Conservation (phyloP, 2,888 invertebrate species). For the Xanthostigma xanthostigma region DNA sequence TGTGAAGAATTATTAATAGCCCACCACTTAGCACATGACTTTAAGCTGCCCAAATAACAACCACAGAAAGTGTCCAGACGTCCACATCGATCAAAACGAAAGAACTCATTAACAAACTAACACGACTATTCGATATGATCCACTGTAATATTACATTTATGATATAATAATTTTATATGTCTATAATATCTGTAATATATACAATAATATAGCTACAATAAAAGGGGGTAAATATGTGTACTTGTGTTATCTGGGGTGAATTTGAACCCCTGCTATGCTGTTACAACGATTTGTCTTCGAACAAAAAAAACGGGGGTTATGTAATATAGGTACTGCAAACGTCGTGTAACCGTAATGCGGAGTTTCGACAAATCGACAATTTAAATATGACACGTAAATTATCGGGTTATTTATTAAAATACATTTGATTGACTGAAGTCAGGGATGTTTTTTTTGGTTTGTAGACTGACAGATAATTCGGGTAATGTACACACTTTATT, state of each 20-base stretch:
- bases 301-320: no score
- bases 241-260: neutral
- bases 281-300: no score
- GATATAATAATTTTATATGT: neutral
- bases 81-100: neutral
- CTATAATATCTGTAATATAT: neutral
- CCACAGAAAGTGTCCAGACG: neutral
- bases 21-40: neutral
- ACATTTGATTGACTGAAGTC: no score
- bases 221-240: neutral
- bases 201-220: neutral
- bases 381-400: no score
- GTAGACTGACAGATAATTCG: no score
- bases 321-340: no score
- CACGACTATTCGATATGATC: neutral
- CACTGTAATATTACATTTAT: neutral
- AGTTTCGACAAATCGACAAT: no score
- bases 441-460: no score
- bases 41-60: neutral
- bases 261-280: neutral
- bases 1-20: neutral
- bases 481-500: no score
- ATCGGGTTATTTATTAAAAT: no score
- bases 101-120: neutral
- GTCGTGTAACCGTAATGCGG: no score